Base-by-base conservation (phyloP, 2,888 invertebrate genomes). In the Lycocerus yunnanus region DNA sequence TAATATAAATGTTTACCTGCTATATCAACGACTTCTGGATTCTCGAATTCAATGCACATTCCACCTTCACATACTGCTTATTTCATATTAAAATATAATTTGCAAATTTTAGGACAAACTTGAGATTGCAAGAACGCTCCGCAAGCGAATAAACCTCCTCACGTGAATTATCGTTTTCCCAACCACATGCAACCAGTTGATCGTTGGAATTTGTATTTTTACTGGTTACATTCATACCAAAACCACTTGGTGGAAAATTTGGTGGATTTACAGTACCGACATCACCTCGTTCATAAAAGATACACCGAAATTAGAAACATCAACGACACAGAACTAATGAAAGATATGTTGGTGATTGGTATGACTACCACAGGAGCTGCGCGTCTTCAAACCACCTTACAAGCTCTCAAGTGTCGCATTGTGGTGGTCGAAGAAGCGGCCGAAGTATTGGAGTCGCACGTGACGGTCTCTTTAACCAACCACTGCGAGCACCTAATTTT, bases 371-470 rank as follows among this genome's bases (percentile, higher is more conserved):
- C 94, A 0, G 91, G 92, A 15, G 95, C 95, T 0, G 94, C 95
- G 0, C 89, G 92, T 70, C 86, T 92, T 15, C 91, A 92, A 78
- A 88, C 89, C 1, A 86, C 93, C 4, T 86, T 95, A 75, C 88
- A 90, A 69, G 87, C 89, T 66, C 85, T 94, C 2, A 86, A 89
- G 73, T 90, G 91, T 3, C 90, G 91, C 75, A 92, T 94, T 80
- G 93, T 94, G 0, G 90, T 95, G 14, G 93, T 97, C 0, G 97
- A 97, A 85, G 97, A 97, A 87, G 96, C 96, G 0, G 96, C 95
- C 0, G 96, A 97, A 88, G 94, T 96, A 0, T 86, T 96, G 43
- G 97, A 97, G 84, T 90, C 94, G 0, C 97, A 97, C 83, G 91
- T 96, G n/a, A 88, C 96, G 0, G 92, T 94, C 0, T 92, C 95